Evolutionary conservation across 2,113 vertebrate genomes (phyloP), one percentile per base, ranked within the genome.

Genomic region (Chloropsis hardwickii): DNA sequence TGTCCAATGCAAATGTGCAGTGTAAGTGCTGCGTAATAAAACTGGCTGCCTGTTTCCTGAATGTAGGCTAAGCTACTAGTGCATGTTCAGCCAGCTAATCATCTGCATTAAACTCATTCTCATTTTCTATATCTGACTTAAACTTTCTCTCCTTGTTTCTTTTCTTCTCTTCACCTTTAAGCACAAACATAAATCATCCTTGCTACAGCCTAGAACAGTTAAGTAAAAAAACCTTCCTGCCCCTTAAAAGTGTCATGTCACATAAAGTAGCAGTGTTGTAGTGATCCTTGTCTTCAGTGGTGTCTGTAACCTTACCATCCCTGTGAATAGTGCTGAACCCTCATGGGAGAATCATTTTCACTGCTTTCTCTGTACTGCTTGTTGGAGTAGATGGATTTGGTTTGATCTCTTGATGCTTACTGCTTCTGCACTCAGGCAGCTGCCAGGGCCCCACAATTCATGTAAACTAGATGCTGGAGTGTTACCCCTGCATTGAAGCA

Each of bases 191-290:
- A 99, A 99, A 99, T 98, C 99, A 99, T 99, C 99, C 99, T 99
- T 99, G 99, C 99, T 99, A 99, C 99, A 99, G 99, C 99, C 99
- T 99, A 99, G 99, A 99, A 99, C 99, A 99, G 99, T 99, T 99
- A 99, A 99, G 99, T 99, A 99, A 99, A 95, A 96, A 96, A 95
- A 97, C 97, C 97, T 98, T 98, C 97, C 97, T 98, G 98, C 97
- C 97, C 97, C 90, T 86, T 95, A 91, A 97, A 97, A 98, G 87
- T 97, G 97, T 98, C 97, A 92, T 97, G 97, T 98, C 96, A 97
- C 96, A 97, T 98, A 79, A 97, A 97, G 95, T 98, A 96, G 97
- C 97, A 97, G 97, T 98, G 98, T 98, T 94, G 97, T 98, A 97
- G 98, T 98, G 97, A 97, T 92, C 98, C 89, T 97, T 98, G 97